Percentiles rank a stretch among this genome's conserved stretches.
phyloP scores from a whole-genome alignment of 2,888 invertebrate genomes.

The Acrocyrtus sp. region DNA sequence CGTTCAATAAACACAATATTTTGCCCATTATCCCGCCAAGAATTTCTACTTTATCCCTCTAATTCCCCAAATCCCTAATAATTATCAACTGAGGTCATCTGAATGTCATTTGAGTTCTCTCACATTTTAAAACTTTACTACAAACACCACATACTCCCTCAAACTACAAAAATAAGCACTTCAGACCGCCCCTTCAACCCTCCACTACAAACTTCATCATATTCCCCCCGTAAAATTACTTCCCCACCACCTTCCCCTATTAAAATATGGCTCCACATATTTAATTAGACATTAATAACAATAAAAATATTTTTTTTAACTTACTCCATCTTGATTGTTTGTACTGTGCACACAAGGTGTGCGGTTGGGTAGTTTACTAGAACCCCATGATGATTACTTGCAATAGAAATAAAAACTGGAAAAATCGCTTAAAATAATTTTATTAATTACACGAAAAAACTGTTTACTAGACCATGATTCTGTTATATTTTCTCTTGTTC shows the following conservation, averaged over 20 bases:
- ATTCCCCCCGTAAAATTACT: no score
- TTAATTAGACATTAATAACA: no score
- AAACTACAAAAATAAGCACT: no score
- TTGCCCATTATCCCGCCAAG: no score
- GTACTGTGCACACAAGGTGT: constrained; percentile 62
- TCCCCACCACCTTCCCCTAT: no score
- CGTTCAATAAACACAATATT: no score
- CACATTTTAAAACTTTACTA: background rate
- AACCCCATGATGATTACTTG: constrained; percentile 72
- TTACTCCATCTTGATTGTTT: constrained; percentile 60
- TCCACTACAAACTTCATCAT: no score
- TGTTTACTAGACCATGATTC: constrained; percentile 34
- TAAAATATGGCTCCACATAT: no score
- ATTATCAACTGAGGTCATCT: constrained; percentile 4
- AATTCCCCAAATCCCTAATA: background rate
- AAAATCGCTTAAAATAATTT: background rate
- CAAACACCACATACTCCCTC: background rate
- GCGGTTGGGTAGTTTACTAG: constrained; percentile 79
- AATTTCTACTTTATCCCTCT: no score
- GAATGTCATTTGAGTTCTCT: background rate
- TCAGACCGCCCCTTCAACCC: no score
- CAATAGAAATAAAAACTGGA: constrained; percentile 15
- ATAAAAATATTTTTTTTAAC: constrained; percentile 12
- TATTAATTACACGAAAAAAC: no score
- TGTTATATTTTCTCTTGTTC: constrained; percentile 28